Percentiles rank a stretch among this genome's conserved stretches.
phyloP scores from a whole-genome alignment of 2,797 vertebrate genomes.

The Urophycis tenuis region DNA sequence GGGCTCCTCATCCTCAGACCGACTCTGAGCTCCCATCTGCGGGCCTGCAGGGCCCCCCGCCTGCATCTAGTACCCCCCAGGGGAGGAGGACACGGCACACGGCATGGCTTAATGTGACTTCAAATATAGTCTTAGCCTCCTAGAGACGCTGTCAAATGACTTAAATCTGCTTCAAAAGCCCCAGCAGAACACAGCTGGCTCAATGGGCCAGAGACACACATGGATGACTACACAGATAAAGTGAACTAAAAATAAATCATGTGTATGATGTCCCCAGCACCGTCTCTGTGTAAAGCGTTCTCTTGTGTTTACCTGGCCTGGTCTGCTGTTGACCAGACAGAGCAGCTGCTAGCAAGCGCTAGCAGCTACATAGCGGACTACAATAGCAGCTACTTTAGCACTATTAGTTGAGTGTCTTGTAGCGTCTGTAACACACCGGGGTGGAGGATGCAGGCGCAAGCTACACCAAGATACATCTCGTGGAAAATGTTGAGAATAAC shows the following conservation, averaged over 20 bases:
- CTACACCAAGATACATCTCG: not conserved
- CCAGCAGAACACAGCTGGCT: too few species aligned
- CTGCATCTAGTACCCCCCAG: constrained; percentile 60
- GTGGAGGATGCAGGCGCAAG: not conserved
- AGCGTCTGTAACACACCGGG: too few species aligned
- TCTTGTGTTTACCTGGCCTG: not conserved
- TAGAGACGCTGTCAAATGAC: not conserved
- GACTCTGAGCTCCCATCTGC: constrained; percentile 76
- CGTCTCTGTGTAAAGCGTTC: not conserved
- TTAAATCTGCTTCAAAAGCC: not conserved
- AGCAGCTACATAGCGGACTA: not conserved
- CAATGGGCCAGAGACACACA: too few species aligned
- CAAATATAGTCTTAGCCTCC: too few species aligned
- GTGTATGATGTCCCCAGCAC: not conserved
- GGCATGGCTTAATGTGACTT: too few species aligned
- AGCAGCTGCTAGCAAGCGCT: too few species aligned
- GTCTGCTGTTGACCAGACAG: not conserved
- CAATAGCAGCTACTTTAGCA: too few species aligned
- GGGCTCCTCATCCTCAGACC: constrained; percentile 88
- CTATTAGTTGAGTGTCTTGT: not conserved
- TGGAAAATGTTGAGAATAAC: not conserved
- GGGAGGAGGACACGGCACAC: not conserved
- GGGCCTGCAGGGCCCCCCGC: constrained; percentile 66
- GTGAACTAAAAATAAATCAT: not conserved
- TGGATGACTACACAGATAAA: not conserved